Conservation (phyloP, 2,797 vertebrate genomes). For the Toxotes lorentzi region DNA sequence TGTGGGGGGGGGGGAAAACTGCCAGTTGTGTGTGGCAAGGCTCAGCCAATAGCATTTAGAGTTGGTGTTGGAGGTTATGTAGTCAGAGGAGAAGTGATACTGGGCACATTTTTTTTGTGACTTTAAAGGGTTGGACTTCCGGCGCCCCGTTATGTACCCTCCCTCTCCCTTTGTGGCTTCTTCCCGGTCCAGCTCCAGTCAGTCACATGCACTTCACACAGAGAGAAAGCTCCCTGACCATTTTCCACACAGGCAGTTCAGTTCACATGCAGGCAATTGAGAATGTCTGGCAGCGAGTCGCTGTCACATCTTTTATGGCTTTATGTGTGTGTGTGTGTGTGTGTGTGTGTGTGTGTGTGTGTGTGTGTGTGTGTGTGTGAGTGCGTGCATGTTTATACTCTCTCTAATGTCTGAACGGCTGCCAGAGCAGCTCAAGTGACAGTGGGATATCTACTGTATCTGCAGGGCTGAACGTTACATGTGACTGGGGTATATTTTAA, state of each 20-base stretch:
- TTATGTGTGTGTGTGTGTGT: not conserved
- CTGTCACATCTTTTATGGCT: conserved; percentile 74
- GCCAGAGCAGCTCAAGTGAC: conserved; percentile 83
- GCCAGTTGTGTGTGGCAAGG: conserved; percentile 55
- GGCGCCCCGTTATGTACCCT: conserved; percentile 52
- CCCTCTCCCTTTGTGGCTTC: conserved; percentile 66
- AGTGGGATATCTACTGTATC: conserved; percentile 80
- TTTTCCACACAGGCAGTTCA: conserved; percentile 79
- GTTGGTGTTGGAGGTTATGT: conserved; percentile 70
- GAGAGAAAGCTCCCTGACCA: conserved; percentile 71
- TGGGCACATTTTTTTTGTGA: conserved; percentile 63
- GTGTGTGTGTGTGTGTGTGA: conserved; percentile 47
- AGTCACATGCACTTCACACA: conserved; percentile 81
- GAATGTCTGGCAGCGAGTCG: conserved; percentile 80
- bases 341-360: conserved; percentile 32
- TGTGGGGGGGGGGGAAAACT: not conserved
- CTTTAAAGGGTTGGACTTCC: conserved; percentile 81
- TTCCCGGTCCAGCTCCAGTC: conserved; percentile 67
- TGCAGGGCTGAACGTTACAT: conserved; percentile 85
- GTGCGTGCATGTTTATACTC: conserved; percentile 57
- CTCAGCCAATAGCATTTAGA: conserved; percentile 70
- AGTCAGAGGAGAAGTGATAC: conserved; percentile 70
- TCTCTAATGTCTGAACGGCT: conserved; percentile 79
- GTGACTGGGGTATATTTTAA: conserved; percentile 88
- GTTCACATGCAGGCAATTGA: conserved; percentile 81